phyloP scores from a whole-genome alignment of 2,113 vertebrate species.

The Sprattus sprattus region DNA sequence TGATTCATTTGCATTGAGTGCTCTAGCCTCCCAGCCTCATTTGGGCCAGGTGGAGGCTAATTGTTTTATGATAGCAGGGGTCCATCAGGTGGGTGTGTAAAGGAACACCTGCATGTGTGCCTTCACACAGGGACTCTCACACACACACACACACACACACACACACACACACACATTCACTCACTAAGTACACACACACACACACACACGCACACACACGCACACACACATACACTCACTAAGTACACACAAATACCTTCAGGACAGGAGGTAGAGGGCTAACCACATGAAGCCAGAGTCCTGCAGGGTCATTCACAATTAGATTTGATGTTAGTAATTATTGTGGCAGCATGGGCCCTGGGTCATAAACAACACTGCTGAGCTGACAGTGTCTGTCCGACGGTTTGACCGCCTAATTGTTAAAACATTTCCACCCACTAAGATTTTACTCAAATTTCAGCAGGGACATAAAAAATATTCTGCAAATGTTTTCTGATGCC shows the following conservation, averaged over 20 bases:
- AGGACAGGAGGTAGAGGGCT: slow-evolving; percentile 54
- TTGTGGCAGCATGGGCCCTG: slow-evolving; percentile 62
- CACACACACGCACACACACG: slow-evolving; percentile 40
- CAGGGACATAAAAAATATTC: neutral
- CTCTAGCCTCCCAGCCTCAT: slow-evolving; percentile 52
- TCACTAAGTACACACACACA: slow-evolving; percentile 17
- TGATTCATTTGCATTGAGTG: slow-evolving; percentile 62
- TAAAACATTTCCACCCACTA: neutral
- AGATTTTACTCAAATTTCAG: neutral
- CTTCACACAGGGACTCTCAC: slow-evolving; percentile 39
- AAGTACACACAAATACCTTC: slow-evolving; percentile 37
- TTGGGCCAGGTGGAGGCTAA: slow-evolving; percentile 57
- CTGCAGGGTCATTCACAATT: slow-evolving; percentile 66
- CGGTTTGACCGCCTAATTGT: slow-evolving; percentile 2
- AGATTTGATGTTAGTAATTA: slow-evolving; percentile 70
- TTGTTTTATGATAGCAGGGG: slow-evolving; percentile 62
- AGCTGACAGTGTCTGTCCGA: slow-evolving; percentile 40
- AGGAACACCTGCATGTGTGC: slow-evolving; percentile 57
- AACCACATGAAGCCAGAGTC: slow-evolving; percentile 60
- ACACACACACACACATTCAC: neutral
- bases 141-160: slow-evolving; percentile 43
- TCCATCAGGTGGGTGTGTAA: slow-evolving; percentile 60
- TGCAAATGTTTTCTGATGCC: neutral
- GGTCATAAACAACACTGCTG: slow-evolving; percentile 62
- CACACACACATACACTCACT: neutral